Base-by-base conservation (phyloP, 35 echinoderm and acorn worm genomes). In the Apostichopus californicus region DNA sequence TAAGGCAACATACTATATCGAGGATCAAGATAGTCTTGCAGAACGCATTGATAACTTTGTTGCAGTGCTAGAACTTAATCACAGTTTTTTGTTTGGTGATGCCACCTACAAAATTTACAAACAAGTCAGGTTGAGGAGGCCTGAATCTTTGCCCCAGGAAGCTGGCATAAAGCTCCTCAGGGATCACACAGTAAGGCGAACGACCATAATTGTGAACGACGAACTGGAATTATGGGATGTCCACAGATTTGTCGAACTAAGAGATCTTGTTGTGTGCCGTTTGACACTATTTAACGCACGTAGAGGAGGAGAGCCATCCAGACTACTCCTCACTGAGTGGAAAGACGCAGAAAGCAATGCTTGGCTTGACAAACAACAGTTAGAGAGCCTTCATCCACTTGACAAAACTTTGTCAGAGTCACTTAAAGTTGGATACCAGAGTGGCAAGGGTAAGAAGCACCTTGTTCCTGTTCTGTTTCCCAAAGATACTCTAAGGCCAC, bases 231-330 rank as follows among this genome's bases (percentile, higher is more conserved):
- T 92, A 22, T 26, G 52, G 14, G 86, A 93, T 66, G 59, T 28
- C 26, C 91, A 87, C 78, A 77, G 73, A 4, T 97, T 95, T 73
- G 52, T 78, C 1, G 64, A 95, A 75, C 68, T 97, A 1, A 59
- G 91, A 12, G 92, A 95, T 72, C 15, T 92, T 26, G 22, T 90
- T n/a, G 93, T 92, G 5, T 75, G 77, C 17, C 58, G 96, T 9
- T 55, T 97, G 8, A 97, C 91, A 10, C 21, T 97, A 3, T 97
- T 80, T 61, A 97, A 97, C 88, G 93, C 91, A 1, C 73, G 93
- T 23, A 54, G 91, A 34, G 96, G 93, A 57, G 93, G 96, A 5
- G 93, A 95, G 57, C 96, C 96, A 12, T 25, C 54, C 21, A 58
- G 87, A 46, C 73, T 97, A 8, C 53, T 86, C 15, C 46, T 94